Base-by-base conservation (phyloP, 1,140 invertebrate genomes). In the Diuraphis noxia region DNA sequence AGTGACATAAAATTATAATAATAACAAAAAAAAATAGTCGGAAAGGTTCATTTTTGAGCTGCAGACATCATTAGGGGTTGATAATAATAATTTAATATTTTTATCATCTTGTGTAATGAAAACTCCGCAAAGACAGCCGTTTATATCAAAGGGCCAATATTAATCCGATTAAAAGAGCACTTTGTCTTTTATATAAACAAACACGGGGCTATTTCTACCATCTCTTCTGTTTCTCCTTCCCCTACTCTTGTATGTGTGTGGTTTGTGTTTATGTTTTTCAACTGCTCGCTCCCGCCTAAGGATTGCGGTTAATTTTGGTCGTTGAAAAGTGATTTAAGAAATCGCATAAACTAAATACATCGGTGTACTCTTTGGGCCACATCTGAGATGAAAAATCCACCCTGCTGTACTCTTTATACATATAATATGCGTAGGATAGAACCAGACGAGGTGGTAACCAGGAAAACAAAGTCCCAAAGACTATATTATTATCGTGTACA, bases 141-240 rank as follows among this genome's bases (percentile, higher is more conserved):
- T 91, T 91, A 81, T 81, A 91, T 91, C 89, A 91, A 91, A 91
- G 89, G 89, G 36, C 77, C 6, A n/a, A 40, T 81, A 77, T 91
- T 91, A 91, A 91, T 91, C 89, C 43, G 41, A 91, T 91, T 91
- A 91, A 91, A 91, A 91, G 43, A 82, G 72, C 89, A 91, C 89
- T 91, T 91, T 52, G 77, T 81, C 89, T 91, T 90, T 91, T 91
- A 79, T 79, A 86, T 40, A 63, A 88, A 88, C 86, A 88, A 91
- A 91, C 34, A 63, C 49, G 17, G 5, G 36, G 1, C 86, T 52
- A 86, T 86, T 86, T 88, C 49, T 88, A 21, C 25, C 86, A 36
- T 46, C 21, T n/a, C 30, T 21, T 85, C 34, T 56, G 30, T 87
- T 34, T 56, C 49, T 87, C 49, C 3, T 17, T 56, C 46, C 25